Conservation (phyloP, 1,140 invertebrate species). For the Aporrectodea caliginosa region DNA sequence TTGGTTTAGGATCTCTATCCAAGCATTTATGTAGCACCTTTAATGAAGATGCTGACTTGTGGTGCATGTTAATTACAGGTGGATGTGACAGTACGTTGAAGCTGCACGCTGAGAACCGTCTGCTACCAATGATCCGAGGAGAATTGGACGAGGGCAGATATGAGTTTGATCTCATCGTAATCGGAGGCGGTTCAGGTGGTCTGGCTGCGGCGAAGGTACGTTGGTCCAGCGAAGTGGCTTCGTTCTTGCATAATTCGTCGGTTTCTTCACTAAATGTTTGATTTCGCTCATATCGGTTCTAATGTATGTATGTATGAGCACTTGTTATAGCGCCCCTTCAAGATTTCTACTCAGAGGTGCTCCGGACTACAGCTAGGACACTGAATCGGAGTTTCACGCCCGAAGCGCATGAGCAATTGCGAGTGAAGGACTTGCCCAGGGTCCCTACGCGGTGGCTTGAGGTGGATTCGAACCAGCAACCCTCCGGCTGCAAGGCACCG, state of each 20-base stretch:
- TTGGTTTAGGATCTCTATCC: neutral
- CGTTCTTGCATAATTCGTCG: neutral
- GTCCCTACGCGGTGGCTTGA: too few relatives aligned
- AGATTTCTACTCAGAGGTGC: too few relatives aligned
- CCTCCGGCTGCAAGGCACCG: too few relatives aligned
- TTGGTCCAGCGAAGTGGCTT: too few relatives aligned
- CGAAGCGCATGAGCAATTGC: too few relatives aligned
- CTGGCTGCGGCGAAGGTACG: conserved; percentile 85
- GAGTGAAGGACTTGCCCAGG: too few relatives aligned
- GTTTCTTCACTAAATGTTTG: neutral
- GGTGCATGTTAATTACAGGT: conserved; percentile 42
- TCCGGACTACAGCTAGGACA: too few relatives aligned
- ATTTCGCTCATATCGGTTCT: neutral
- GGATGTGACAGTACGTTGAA: conserved; percentile 58
- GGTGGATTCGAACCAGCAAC: too few relatives aligned
- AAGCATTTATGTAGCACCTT: neutral
- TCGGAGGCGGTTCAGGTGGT: conserved; percentile 93
- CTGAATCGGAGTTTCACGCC: too few relatives aligned
- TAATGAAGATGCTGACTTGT: neutral
- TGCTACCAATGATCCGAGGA: conserved; percentile 54
- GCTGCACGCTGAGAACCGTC: conserved; percentile 53
- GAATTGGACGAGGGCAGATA: conserved; percentile 44
- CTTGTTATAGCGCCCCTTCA: too few relatives aligned
- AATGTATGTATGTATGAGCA: too few relatives aligned
- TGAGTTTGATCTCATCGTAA: conserved; percentile 86